Percentiles rank a stretch among this genome's conserved stretches.
Evolutionary conservation across 2,113 vertebrate genomes (phyloP).

Genomic region (Riparia riparia): DNA sequence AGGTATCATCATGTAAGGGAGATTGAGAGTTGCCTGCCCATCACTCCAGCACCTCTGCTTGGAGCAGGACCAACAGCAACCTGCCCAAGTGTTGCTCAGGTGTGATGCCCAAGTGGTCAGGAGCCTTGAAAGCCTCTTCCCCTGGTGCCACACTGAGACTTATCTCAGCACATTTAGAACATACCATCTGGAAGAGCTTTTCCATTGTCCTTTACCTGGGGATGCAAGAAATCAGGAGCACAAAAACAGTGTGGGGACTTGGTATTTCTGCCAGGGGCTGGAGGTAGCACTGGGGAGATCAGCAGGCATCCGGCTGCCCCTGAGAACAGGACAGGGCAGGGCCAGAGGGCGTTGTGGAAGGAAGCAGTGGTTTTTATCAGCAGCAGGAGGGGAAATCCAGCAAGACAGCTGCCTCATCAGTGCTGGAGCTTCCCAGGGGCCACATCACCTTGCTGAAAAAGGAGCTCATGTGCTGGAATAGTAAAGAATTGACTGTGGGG

Average conservation of each 20-base stretch:
- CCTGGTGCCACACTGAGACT: rapidly evolving
- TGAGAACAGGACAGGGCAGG: not conserved
- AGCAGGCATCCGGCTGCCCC: rapidly evolving
- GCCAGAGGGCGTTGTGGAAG: not conserved
- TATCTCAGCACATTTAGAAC: not conserved
- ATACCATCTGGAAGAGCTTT: rapidly evolving
- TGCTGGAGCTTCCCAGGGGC: not conserved
- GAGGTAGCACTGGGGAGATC: not conserved
- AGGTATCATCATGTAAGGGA: not conserved
- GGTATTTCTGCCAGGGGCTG: not conserved
- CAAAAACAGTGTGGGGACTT: not conserved
- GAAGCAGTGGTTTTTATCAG: not conserved
- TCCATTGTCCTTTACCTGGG: not conserved
- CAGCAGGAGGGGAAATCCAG: constrained; percentile 31
- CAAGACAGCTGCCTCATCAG: not conserved
- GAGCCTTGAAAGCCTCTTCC: not conserved
- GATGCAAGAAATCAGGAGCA: rapidly evolving
- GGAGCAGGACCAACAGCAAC: not conserved
- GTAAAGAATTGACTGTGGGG: not conserved
- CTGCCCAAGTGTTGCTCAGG: not conserved
- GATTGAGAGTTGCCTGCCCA: not conserved
- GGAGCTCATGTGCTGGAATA: not conserved
- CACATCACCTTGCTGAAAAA: not conserved
- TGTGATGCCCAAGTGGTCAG: not conserved
- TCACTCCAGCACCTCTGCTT: not conserved